Evolutionary conservation across 2,797 vertebrate genomes (phyloP).

Genomic region (Pseudomugil tenellus): DNA sequence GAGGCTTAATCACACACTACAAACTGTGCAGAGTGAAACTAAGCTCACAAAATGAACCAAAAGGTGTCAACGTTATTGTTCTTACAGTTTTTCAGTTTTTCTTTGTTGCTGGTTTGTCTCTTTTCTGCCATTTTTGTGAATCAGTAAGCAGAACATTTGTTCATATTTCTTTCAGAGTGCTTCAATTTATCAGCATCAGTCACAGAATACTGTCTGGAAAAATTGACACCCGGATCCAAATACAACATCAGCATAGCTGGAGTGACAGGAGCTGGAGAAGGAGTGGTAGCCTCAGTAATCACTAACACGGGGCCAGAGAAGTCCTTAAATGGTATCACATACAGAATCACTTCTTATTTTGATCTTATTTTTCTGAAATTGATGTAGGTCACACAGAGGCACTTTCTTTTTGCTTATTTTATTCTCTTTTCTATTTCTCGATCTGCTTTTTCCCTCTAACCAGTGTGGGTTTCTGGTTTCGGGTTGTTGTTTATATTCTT

Average conservation of each 20-base stretch:
- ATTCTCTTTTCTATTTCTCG: background rate
- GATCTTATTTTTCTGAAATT: background rate
- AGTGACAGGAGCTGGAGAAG: constrained; percentile 62
- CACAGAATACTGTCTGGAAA: constrained; percentile 40
- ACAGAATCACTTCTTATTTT: background rate
- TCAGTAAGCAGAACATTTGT: background rate
- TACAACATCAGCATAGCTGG: constrained; percentile 70
- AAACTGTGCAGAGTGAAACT: constrained; percentile 58
- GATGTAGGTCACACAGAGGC: background rate
- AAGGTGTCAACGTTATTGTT: constrained; percentile 34
- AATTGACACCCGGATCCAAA: constrained; percentile 50
- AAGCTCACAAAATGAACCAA: background rate
- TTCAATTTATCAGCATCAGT: constrained; percentile 50
- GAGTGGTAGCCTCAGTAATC: constrained; percentile 28
- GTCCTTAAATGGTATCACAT: constrained; percentile 34
- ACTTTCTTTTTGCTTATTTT: background rate
- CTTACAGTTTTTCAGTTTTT: too few relatives aligned
- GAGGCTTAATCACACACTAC: constrained; percentile 72
- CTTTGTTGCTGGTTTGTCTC: too few relatives aligned
- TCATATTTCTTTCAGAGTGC: constrained; percentile 52
- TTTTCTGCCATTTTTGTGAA: too few relatives aligned
- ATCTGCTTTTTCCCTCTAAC: background rate
- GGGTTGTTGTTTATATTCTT: constrained; percentile 49
- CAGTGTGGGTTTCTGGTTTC: constrained; percentile 64
- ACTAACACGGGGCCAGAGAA: constrained; percentile 44